A percentile compares a stretch with the other conserved stretches of the same genome.
phyloP scores from a whole-genome alignment of 2,888 invertebrate species.

The Cyclophora albipunctata region DNA sequence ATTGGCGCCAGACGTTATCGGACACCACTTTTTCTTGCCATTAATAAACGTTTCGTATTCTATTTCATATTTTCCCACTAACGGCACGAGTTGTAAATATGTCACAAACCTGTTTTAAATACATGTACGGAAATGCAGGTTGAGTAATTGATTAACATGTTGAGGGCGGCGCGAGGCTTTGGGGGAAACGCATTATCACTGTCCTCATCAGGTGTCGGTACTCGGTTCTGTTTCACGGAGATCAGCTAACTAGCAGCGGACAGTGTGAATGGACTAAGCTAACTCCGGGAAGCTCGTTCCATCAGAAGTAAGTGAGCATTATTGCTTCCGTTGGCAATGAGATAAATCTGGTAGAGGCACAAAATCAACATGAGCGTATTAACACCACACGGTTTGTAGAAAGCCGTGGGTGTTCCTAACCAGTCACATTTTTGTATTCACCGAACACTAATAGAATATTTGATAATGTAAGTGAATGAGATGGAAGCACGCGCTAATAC shows the following conservation, averaged over 20 bases:
- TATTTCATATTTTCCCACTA: conserved; percentile 16
- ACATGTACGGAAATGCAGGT: conserved; percentile 59
- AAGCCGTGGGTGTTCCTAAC: conserved; percentile 68
- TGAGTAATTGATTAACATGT: conserved; percentile 66
- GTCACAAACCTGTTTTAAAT: conserved; percentile 53
- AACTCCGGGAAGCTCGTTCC: conserved; percentile 43
- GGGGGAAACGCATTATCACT: conserved; percentile 65
- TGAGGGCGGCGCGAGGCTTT: conserved; percentile 46
- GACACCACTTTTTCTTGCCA: conserved; percentile 15
- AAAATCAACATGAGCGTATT: conserved; percentile 67
- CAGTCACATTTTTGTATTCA: conserved; percentile 52
- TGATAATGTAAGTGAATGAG: conserved; percentile 43
- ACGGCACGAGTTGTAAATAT: conserved; percentile 12
- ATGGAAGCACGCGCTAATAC: conserved; percentile 26
- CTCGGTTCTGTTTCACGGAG: conserved; percentile 67
- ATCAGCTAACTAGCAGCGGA: conserved; percentile 56
- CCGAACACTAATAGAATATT: conserved; percentile 51
- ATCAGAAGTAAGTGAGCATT: conserved; percentile 23
- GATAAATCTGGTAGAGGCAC: conserved; percentile 42
- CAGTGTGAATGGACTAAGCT: conserved; percentile 49
- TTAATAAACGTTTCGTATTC: conserved; percentile 14
- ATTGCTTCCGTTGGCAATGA: conserved; percentile 34
- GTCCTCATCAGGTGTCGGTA: conserved; percentile 63
- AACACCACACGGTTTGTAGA: conserved; percentile 60
- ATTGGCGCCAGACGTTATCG: conserved; percentile 18